Conservation (phyloP, 1,140 invertebrate genomes). For the Periplaneta americana region DNA sequence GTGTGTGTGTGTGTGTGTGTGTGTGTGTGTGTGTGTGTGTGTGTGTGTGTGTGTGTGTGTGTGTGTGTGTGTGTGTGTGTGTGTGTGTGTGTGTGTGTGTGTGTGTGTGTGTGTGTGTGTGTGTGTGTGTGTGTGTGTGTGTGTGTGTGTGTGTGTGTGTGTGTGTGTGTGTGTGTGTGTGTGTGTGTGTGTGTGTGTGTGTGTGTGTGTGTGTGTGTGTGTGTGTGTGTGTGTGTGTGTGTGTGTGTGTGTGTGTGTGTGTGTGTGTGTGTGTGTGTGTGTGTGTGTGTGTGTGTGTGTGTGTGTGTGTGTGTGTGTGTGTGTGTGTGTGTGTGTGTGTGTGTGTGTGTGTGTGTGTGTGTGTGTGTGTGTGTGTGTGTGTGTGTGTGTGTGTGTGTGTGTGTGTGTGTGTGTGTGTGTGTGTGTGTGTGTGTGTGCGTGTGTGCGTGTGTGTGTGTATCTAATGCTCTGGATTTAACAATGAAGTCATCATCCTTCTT, state of each 20-base stretch:
- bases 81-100: background rate
- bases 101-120: background rate
- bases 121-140: background rate
- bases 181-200: slow-evolving; percentile 13
- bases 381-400: slow-evolving; percentile 24
- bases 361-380: slow-evolving; percentile 10
- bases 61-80: background rate
- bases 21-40: background rate
- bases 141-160: background rate
- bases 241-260: slow-evolving; percentile 19
- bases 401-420: slow-evolving; percentile 27
- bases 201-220: slow-evolving; percentile 18
- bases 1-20: background rate
- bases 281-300: slow-evolving; percentile 19
- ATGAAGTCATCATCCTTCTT: too few relatives aligned
- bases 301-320: slow-evolving; percentile 20
- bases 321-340: slow-evolving; percentile 23
- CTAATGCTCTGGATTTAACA: too few relatives aligned
- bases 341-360: slow-evolving; percentile 25
- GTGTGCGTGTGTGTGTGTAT: slow-evolving; percentile 2
- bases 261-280: slow-evolving; percentile 19
- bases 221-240: slow-evolving; percentile 20
- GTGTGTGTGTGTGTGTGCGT: slow-evolving; percentile 26
- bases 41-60: background rate
- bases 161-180: slow-evolving; percentile 12